Conservation (phyloP, 2,888 invertebrate species). For the Rhamnusium bicolor region DNA sequence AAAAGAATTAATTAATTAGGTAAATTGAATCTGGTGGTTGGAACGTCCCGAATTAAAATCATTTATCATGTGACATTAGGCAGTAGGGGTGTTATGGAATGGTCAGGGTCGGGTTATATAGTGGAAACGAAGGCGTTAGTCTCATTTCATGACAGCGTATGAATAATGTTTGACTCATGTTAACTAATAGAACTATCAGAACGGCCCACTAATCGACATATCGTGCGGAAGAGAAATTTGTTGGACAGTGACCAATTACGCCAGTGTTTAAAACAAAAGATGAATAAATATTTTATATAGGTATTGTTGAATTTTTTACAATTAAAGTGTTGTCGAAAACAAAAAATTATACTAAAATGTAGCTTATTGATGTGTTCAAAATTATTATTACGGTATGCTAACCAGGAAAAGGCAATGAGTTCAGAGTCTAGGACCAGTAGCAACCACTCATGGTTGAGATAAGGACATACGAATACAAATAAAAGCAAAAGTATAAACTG, state of each 20-base stretch:
- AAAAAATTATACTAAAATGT: too few relatives aligned
- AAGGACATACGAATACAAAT: too few relatives aligned
- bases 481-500: too few relatives aligned
- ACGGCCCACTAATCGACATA: neutral
- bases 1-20: constrained; percentile 34
- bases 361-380: too few relatives aligned
- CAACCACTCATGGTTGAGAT: too few relatives aligned
- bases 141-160: constrained; percentile 8
- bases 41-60: constrained; percentile 27
- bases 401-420: too few relatives aligned
- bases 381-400: too few relatives aligned
- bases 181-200: constrained; percentile 25
- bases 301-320: too few relatives aligned
- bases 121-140: constrained; percentile 5
- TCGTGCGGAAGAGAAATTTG: constrained; percentile 2
- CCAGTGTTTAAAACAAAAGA: neutral
- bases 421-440: too few relatives aligned
- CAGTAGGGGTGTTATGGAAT: neutral
- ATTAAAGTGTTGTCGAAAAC: too few relatives aligned
- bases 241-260: neutral
- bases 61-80: constrained; percentile 30
- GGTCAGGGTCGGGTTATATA: constrained; percentile 16
- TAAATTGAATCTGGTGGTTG: constrained; percentile 29
- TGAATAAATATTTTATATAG: too few relatives aligned
- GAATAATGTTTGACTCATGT: constrained; percentile 20